Conservation (phyloP, 2,113 vertebrate species). For the Parus major region DNA sequence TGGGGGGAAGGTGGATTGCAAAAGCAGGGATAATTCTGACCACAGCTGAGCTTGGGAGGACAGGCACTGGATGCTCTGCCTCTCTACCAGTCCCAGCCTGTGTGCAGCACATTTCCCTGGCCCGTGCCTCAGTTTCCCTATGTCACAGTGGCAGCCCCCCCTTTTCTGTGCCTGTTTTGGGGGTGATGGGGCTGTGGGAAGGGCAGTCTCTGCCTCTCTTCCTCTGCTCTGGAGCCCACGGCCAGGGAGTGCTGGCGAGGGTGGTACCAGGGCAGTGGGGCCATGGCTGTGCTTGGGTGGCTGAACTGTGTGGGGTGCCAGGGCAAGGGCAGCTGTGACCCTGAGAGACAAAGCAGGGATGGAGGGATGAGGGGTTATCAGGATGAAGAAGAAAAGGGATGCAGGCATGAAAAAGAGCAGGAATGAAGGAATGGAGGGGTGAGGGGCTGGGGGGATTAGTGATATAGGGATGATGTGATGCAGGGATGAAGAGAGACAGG, state of each 20-base stretch:
- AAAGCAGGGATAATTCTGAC: not conserved
- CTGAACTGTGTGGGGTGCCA: accelerated
- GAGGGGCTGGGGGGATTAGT: not conserved
- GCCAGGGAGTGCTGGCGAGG: accelerated
- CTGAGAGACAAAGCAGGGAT: not conserved
- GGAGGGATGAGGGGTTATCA: too few species aligned
- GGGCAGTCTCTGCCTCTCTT: not conserved
- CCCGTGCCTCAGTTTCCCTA: not conserved
- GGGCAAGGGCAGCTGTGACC: not conserved
- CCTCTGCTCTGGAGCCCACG: accelerated
- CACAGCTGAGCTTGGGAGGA: not conserved
- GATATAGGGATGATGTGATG: not conserved
- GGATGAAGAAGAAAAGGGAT: too few species aligned
- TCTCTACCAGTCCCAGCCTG: not conserved
- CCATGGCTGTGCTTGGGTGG: not conserved
- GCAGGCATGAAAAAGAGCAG: not conserved
- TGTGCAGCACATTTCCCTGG: accelerated
- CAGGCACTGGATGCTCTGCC: not conserved
- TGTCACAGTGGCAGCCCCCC: accelerated
- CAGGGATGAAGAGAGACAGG: not conserved
- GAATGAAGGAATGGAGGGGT: not conserved
- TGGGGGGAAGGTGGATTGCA: not conserved
- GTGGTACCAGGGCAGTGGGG: not conserved
- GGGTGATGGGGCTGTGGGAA: not conserved
- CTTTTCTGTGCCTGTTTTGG: not conserved